Evolutionary conservation across 2,797 vertebrate genomes (phyloP), one percentile per base, ranked within the genome.

Genomic region (Thalassophryne amazonica): DNA sequence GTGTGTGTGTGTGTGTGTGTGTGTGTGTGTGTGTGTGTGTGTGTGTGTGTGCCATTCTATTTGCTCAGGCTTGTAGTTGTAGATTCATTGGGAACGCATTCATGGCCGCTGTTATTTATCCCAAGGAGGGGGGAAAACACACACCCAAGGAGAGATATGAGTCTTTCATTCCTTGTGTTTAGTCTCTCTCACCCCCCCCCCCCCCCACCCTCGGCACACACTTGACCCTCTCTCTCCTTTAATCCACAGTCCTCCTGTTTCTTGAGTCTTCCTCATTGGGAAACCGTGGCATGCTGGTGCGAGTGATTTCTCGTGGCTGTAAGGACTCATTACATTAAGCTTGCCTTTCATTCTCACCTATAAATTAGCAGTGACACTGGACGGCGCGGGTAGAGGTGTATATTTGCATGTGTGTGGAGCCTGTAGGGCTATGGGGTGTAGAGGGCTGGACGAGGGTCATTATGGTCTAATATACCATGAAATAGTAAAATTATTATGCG

Each of bases 391-490:
- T 91, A 94, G 92, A 95, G 67, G 78, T 75, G 67, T 81, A 66
- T 74, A 69, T 85, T 71, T 68, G 69, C 67, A 58, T 63, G 75
- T 81, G 80, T 75, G 78, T 50, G 75, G 64, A 72, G 78, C 66
- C 73, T 77, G 89, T 92, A 89, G 80, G 87, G 87, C 89, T 93
- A 91, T 93, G 91, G 89, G 91, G 92, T 94, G 92, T 92, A 93
- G 93, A 95, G 93, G 94, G 93, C 89, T 93, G 94, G 92, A 93
- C 93, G 94, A 93, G 92, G 90, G 90, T 95, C 94, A 96, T 98
- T 97, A 94, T 95, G 92, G 91, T 94, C 94, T 97, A 97, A 98
- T 98, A 96, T 93, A 92, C 94, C 95, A 97, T 97, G 94, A 98
- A 98, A 97, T 95, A 91, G 93, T 93, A 83, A 90, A 92, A 94